These are phyloP conservation scores for Xanthorhoe designata DNA, from an alignment of 2,888 invertebrate genomes.

Conservation along the genomic window DNA sequence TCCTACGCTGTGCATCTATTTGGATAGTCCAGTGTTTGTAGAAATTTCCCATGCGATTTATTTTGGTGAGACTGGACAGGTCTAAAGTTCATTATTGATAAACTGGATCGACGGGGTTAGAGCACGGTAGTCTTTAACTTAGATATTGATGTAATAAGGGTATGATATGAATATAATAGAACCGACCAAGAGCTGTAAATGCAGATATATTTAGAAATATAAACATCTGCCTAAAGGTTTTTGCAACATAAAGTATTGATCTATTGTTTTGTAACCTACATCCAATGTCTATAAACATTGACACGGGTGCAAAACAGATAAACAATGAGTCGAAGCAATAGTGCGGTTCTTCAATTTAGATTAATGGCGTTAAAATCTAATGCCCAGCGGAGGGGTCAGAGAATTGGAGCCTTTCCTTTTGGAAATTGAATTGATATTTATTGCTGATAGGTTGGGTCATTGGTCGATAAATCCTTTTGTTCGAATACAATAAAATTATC, in stretches of 20 bases:
- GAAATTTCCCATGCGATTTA: not conserved
- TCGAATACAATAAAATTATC: not conserved
- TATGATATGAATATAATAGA: not conserved
- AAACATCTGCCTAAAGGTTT: not conserved
- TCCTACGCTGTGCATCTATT: not conserved
- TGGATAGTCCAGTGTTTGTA: not conserved
- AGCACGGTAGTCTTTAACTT: not conserved
- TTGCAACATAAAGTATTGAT: not conserved
- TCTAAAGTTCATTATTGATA: not conserved
- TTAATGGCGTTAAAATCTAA: conserved; percentile 58
- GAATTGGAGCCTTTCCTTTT: conserved; percentile 45
- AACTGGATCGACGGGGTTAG: not conserved
- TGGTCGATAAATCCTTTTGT: conserved; percentile 20
- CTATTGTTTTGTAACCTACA: not conserved
- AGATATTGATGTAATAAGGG: not conserved
- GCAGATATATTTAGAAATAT: not conserved
- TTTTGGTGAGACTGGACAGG: not conserved
- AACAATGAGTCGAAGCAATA: conserved; percentile 44
- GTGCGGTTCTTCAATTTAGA: conserved; percentile 53
- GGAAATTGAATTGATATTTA: conserved; percentile 52
- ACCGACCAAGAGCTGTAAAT: not conserved
- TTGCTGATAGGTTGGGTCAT: conserved; percentile 40
- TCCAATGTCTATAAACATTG: conserved; percentile 25
- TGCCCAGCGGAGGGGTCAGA: conserved; percentile 40
- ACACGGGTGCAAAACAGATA: conserved; percentile 40